These are phyloP conservation scores for Ambastaia sidthimunki DNA, from an alignment of 2,797 vertebrate species.

Conservation along the genomic window DNA sequence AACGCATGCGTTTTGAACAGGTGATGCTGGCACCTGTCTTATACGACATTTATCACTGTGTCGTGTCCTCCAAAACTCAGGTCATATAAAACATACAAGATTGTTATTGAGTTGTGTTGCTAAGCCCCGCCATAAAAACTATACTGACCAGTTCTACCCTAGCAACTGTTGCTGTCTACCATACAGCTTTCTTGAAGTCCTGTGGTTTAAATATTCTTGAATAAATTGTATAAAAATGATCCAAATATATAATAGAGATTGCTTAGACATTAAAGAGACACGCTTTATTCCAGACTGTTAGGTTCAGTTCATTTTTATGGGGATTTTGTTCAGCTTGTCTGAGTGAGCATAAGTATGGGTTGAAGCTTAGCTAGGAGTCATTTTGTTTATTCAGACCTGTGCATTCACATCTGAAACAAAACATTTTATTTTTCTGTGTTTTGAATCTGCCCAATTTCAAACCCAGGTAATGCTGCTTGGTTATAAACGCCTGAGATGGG, in stretches of 20 bases:
- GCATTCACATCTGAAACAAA: too few relatives aligned
- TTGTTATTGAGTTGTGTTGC: neutral
- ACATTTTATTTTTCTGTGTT: too few relatives aligned
- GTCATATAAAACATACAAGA: constrained; percentile 16
- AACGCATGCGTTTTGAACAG: too few relatives aligned
- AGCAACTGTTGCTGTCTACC: neutral
- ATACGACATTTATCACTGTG: too few relatives aligned
- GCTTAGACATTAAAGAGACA: neutral
- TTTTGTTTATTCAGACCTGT: too few relatives aligned
- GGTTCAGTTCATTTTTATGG: neutral
- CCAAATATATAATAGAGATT: neutral
- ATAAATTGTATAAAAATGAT: neutral
- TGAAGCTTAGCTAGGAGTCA: too few relatives aligned
- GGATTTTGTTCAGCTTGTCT: too few relatives aligned
- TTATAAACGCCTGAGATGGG: too few relatives aligned
- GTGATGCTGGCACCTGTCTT: too few relatives aligned
- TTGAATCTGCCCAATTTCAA: neutral
- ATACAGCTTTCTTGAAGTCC: neutral
- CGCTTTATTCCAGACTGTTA: neutral
- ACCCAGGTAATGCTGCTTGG: constrained; percentile 79
- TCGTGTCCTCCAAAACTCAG: constrained; percentile 62
- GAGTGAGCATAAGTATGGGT: too few relatives aligned
- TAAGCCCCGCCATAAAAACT: neutral
- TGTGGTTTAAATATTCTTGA: neutral
- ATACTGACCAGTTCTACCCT: neutral